phyloP scores from a whole-genome alignment of 2,113 vertebrate genomes.

The Eretmochelys imbricata region DNA sequence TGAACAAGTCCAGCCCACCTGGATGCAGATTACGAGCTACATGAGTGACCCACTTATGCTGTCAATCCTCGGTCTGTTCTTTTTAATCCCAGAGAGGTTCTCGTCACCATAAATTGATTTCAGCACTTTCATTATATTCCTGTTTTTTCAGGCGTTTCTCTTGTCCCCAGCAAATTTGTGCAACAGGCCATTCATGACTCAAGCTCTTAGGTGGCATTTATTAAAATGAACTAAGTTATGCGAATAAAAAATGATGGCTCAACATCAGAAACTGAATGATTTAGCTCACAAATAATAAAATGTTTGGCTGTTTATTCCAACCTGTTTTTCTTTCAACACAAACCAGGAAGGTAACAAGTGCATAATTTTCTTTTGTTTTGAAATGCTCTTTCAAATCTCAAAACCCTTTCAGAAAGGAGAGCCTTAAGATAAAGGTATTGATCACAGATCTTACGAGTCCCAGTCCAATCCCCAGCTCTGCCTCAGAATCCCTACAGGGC shows the following conservation, averaged over 20 bases:
- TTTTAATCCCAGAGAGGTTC: background rate
- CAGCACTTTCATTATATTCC: background rate
- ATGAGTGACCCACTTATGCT: background rate
- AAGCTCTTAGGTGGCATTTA: background rate
- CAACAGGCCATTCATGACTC: accelerated
- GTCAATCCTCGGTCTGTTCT: background rate
- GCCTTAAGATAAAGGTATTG: background rate
- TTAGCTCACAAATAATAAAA: background rate
- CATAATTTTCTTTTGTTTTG: background rate
- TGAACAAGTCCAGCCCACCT: constrained; percentile 1
- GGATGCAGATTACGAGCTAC: background rate
- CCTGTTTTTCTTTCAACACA: background rate
- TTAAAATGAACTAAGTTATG: background rate
- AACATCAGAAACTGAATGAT: background rate
- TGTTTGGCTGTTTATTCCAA: background rate
- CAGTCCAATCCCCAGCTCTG: background rate
- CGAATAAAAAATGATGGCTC: background rate
- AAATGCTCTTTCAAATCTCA: background rate
- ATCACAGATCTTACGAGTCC: accelerated
- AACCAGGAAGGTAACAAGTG: accelerated
- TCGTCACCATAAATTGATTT: background rate
- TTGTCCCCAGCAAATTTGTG: background rate
- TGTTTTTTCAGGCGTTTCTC: background rate
- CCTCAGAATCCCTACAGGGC: background rate
- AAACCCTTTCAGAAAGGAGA: background rate